Base-by-base conservation (phyloP, 23 tunicate species). In the Trididemnum nubilum region DNA sequence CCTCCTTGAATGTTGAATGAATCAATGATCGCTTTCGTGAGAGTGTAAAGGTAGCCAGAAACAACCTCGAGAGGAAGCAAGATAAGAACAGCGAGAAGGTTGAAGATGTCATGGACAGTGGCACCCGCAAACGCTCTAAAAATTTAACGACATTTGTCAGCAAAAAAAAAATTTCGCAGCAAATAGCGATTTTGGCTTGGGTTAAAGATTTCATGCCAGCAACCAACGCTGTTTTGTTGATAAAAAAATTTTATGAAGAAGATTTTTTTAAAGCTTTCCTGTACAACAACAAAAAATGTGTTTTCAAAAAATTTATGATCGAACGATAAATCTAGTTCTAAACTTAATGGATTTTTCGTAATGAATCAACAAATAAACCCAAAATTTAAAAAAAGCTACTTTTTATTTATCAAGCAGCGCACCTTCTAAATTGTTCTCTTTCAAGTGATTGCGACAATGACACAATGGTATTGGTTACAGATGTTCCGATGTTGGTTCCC, bases 401-500 rank as follows among this genome's bases (percentile, higher is more conserved):
- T n/a, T n/a, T n/a, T n/a, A n/a, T n/a, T n/a, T n/a, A n/a, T n/a
- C n/a, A n/a, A n/a, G n/a, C n/a, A n/a, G 5, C 78, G 0, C 35
- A 90, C 96, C 80, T 90, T 80, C 87, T 49, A 35, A 90, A 90
- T 57, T 85, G 75, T 0, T 81, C 73, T 35, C 54, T 65, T 33
- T 85, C 83, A 72, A 85, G 39, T 29, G 96, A 90, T 51, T 85
- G 96, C 36, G 83, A 64, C 39, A 92, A 64, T 22, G 97, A 80
- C 22, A 92, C 97, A 25, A 84, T 72, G 18, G 97, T 92, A 73
- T 84, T 87, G 35, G 97, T 92, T 2, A 92, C 91, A 26, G 93
- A 87, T 2, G 97, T 92, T 36, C 97, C 97, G 34, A 92, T 79
- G 80, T 92, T 92, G 36, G 92, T 63, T 29, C 97, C 97, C 97